Base-by-base conservation (phyloP, 2,113 vertebrate species). In the Dermatemys mawii region DNA sequence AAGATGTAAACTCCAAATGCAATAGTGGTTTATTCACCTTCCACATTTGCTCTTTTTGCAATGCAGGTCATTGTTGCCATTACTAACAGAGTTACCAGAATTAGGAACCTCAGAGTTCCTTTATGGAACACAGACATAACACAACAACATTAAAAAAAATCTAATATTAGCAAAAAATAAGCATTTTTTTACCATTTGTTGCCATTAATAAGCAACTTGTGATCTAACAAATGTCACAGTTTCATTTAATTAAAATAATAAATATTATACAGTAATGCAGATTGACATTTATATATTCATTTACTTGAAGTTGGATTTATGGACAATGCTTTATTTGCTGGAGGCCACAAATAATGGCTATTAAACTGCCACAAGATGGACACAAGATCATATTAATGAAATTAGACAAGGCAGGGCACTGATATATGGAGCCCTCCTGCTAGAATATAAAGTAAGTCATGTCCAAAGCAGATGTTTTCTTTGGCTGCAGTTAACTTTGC, bases 221-320 rank as follows among this genome's bases (percentile, higher is more conserved):
- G 98, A 98, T 98, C 97, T 98, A 99, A 99, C 99, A 99, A 99
- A 98, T 98, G 98, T 99, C 99, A 98, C 98, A 97, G 98, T 99
- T 99, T 99, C 98, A 97, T 98, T 99, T 99, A 99, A 99, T 99
- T 99, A 99, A 99, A 99, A 99, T 98, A 99, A 99, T 99, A 99
- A 99, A 99, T 99, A 99, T 98, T 98, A 98, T 97, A 97, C 97
- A 97, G 98, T 98, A 98, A 99, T 98, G 98, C 98, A 97, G 98
- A 98, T 97, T 99, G 98, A 99, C 99, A 98, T 98, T 99, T 99
- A 99, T 98, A 97, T 94, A 97, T 98, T 98, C 97, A 97, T 98
- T 99, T 98, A 98, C 94, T 96, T 98, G 98, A 97, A 50, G 79
- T 8, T 98, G 98, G 98, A 99, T 99, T 99, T 99, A 99, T 97